phyloP scores from a whole-genome alignment of 2,113 vertebrate species.

The Calidris pygmaea region DNA sequence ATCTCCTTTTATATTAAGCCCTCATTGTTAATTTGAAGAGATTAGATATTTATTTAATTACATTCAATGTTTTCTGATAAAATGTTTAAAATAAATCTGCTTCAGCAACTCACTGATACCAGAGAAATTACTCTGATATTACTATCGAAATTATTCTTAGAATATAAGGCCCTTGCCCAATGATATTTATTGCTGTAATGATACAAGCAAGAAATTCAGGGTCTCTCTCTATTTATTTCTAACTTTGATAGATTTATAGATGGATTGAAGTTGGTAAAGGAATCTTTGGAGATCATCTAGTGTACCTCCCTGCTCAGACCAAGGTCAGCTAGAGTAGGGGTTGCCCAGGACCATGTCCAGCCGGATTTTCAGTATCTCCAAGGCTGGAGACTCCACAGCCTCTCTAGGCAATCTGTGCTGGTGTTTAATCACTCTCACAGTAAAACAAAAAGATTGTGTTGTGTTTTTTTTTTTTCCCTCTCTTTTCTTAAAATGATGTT shows the following conservation, averaged over 20 bases:
- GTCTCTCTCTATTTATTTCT: background rate
- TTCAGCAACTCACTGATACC: background rate
- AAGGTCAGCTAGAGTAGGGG: background rate
- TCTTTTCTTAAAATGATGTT: background rate
- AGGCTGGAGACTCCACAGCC: too few relatives aligned
- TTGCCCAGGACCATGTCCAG: background rate
- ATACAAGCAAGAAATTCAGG: background rate
- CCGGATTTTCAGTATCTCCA: background rate
- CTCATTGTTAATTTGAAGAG: slow-evolving; percentile 1
- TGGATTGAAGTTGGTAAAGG: background rate
- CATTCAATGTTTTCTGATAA: background rate
- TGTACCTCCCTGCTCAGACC: background rate
- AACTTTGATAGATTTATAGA: background rate
- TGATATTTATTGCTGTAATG: background rate
- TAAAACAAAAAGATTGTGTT: background rate
- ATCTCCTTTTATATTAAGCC: background rate
- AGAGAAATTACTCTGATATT: background rate
- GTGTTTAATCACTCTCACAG: background rate
- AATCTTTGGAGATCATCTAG: background rate
- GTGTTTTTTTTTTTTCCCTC: too few relatives aligned
- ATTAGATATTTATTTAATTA: background rate
- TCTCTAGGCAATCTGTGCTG: background rate
- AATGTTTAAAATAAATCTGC: background rate
- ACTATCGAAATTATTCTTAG: background rate
- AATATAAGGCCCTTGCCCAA: background rate